These are phyloP conservation scores for Pardosa pseudoannulata DNA, from an alignment of 2,888 invertebrate species.

Conservation along the genomic window DNA sequence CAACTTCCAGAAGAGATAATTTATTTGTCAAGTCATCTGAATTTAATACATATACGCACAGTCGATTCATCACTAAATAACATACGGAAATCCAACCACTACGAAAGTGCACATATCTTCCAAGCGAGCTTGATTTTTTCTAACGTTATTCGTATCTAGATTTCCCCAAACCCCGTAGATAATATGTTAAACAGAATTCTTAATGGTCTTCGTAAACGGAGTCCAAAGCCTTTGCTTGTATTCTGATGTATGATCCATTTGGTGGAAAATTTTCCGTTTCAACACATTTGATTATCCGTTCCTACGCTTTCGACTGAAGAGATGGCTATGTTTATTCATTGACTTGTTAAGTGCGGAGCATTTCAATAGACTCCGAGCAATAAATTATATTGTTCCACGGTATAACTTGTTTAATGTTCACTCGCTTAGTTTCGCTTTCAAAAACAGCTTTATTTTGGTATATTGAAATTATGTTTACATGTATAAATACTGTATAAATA, in stretches of 20 bases:
- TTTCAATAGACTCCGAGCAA: neutral
- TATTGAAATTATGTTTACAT: too few relatives aligned
- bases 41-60: too few relatives aligned
- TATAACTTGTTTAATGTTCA: neutral
- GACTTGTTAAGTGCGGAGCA: neutral
- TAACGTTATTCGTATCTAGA: neutral
- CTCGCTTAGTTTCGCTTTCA: too few relatives aligned
- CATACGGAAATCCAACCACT: too few relatives aligned
- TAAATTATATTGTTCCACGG: conserved; percentile 1
- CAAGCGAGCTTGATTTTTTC: too few relatives aligned
- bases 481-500: too few relatives aligned
- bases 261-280: conserved; percentile 5
- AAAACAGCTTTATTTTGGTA: too few relatives aligned
- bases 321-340: conserved; percentile 6
- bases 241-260: conserved; percentile 10
- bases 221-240: neutral
- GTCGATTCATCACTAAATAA: too few relatives aligned
- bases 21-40: too few relatives aligned
- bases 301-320: neutral
- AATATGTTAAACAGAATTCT: neutral
- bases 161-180: neutral
- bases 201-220: neutral
- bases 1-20: too few relatives aligned
- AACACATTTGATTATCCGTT: conserved; percentile 12
- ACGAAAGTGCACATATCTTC: too few relatives aligned